Conservation (phyloP, 2,888 invertebrate species). For the Monoplex corrugatus region DNA sequence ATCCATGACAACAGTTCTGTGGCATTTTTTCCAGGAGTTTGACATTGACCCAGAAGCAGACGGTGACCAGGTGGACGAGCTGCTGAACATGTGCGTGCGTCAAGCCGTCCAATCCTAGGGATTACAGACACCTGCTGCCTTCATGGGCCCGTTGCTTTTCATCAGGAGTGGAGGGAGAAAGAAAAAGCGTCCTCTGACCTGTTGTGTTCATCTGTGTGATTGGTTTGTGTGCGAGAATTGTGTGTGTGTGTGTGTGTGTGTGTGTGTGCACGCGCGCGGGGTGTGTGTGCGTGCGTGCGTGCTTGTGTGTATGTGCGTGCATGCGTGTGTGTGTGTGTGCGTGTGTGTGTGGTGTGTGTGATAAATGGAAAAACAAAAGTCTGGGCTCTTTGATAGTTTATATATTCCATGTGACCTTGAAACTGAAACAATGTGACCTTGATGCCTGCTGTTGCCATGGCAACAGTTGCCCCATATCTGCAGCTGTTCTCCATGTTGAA, state of each 20-base stretch:
- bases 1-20: too few species aligned
- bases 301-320: neutral
- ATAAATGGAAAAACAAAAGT: neutral
- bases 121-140: slow-evolving; percentile 42
- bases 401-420: too few species aligned
- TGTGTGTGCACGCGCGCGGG: neutral
- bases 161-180: neutral
- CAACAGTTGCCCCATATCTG: too few species aligned
- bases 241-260: slow-evolving; percentile 30
- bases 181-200: neutral
- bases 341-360: slow-evolving; percentile 3
- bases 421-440: neutral
- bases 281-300: neutral
- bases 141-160: neutral
- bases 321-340: slow-evolving; percentile 21
- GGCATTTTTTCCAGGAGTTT: slow-evolving; percentile 72
- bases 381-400: too few species aligned
- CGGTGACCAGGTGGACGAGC: slow-evolving; percentile 80
- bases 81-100: slow-evolving; percentile 77
- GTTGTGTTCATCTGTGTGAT: neutral
- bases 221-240: neutral
- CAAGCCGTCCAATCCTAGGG: slow-evolving; percentile 74
- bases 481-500: too few species aligned
- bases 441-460: too few species aligned
- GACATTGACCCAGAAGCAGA: slow-evolving; percentile 80